Evolutionary conservation across 2,113 vertebrate species (phyloP).

Genomic region (Struthio camelus): DNA sequence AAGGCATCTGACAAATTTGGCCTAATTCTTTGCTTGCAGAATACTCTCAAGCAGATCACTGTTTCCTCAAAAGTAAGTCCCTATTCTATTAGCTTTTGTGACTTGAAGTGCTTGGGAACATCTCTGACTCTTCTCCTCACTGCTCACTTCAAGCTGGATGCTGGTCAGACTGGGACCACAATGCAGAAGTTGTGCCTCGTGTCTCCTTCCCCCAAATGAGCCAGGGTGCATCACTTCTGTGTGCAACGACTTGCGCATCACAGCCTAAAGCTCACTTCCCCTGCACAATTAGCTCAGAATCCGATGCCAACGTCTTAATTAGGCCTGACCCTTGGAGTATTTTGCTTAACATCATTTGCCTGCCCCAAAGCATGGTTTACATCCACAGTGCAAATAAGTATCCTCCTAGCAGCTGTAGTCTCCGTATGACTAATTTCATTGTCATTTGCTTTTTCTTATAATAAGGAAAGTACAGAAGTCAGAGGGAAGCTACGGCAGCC

Average conservation of each 20-base stretch:
- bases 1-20: neutral
- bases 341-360: neutral
- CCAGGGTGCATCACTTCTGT: neutral
- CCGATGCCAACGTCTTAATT: constrained; percentile 23
- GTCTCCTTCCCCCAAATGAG: fast-evolving
- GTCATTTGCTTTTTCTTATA: neutral
- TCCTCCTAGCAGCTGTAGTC: neutral
- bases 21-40: neutral
- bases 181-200: fast-evolving
- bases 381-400: neutral
- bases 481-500: neutral
- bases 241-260: neutral
- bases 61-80: neutral
- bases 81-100: neutral
- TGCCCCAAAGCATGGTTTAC: constrained; percentile 22
- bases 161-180: neutral
- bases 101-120: neutral
- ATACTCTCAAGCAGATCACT: neutral
- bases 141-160: neutral
- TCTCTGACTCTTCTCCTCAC: neutral
- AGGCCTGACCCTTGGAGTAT: constrained; percentile 30
- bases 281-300: neutral
- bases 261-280: neutral
- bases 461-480: neutral
- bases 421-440: neutral